Conservation (phyloP, 2,888 invertebrate genomes). For the Nebria salina region DNA sequence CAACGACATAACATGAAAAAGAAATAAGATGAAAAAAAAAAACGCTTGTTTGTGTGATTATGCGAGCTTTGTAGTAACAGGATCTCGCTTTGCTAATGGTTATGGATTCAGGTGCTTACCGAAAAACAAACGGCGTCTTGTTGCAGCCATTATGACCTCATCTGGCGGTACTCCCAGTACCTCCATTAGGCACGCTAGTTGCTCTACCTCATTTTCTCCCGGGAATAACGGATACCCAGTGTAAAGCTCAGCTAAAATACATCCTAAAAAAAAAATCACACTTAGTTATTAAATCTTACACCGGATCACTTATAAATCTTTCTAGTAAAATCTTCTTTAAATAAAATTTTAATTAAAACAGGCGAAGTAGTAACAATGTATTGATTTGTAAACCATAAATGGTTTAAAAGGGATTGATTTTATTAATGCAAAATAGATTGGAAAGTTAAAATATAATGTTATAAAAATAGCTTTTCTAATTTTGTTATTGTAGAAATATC, state of each 20-base stretch:
- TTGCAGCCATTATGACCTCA: slow-evolving; percentile 84
- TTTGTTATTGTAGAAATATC: too few species aligned
- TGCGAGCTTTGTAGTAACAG: background rate
- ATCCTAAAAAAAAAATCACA: slow-evolving; percentile 67
- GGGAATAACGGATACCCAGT: slow-evolving; percentile 96
- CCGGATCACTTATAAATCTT: too few species aligned
- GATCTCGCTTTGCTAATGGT: background rate
- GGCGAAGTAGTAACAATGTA: too few species aligned
- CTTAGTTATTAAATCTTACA: too few species aligned
- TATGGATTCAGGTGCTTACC: slow-evolving; percentile 65
- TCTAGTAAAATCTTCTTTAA: too few species aligned
- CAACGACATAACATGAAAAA: background rate
- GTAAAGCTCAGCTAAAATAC: slow-evolving; percentile 94
- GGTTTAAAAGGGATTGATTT: too few species aligned
- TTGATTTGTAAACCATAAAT: too few species aligned
- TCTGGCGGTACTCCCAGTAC: slow-evolving; percentile 90
- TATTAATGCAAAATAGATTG: too few species aligned
- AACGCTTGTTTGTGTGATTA: background rate
- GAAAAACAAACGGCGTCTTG: slow-evolving; percentile 86
- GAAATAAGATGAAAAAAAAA: background rate
- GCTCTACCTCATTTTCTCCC: slow-evolving; percentile 96
- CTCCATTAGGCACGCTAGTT: slow-evolving; percentile 97
- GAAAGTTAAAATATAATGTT: too few species aligned
- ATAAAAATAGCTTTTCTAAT: too few species aligned
- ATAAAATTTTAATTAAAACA: too few species aligned